phyloP scores from a whole-genome alignment of 2,113 vertebrate species.

The Tenebrosternarchus preto region DNA sequence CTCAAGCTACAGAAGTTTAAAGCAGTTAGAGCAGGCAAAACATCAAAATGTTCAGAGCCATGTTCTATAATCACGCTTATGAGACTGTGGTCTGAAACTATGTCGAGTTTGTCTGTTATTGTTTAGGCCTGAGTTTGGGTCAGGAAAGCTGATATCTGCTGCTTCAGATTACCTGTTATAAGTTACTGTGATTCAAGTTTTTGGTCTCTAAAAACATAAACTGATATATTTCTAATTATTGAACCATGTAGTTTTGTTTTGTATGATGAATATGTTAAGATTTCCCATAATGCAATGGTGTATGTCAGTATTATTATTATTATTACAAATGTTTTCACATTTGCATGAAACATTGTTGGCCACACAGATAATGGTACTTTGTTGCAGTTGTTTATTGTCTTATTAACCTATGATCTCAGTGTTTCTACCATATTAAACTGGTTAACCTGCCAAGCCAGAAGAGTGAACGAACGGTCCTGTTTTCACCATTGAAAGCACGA shows the following conservation, averaged over 20 bases:
- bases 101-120: neutral
- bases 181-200: neutral
- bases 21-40: neutral
- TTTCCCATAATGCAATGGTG: constrained; percentile 30
- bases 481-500: constrained; percentile 35
- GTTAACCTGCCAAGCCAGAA: constrained; percentile 21
- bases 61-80: neutral
- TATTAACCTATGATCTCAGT: constrained; percentile 49
- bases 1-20: neutral
- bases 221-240: constrained; percentile 35
- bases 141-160: constrained; percentile 19
- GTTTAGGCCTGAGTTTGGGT: constrained; percentile 23
- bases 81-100: neutral
- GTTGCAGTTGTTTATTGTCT: constrained; percentile 40
- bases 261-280: constrained; percentile 1
- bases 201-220: constrained; percentile 10
- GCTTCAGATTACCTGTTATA: constrained; percentile 4
- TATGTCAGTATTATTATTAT: neutral
- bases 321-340: constrained; percentile 36
- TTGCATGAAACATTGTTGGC: neutral
- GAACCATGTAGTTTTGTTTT: constrained; percentile 37
- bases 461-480: constrained; percentile 29
- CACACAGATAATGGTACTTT: constrained; percentile 27
- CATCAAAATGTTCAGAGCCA: neutral
- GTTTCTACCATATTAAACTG: constrained; percentile 52